Evolutionary conservation across 2,797 vertebrate species (phyloP), one percentile per base, ranked within the genome.

Genomic region (Xenops minutus): DNA sequence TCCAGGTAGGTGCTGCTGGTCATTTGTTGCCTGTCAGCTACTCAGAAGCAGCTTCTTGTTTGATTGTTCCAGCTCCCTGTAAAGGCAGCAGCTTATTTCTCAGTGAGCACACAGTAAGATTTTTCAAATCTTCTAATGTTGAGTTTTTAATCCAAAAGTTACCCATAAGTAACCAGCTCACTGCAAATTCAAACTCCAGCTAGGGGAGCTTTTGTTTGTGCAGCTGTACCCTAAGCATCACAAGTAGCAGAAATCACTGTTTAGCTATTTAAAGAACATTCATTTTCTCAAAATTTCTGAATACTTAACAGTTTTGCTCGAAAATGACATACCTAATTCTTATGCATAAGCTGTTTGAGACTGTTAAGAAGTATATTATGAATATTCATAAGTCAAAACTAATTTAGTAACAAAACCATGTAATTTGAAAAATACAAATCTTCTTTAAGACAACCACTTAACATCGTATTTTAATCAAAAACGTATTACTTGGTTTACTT

Each of bases 381-480:
- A 96, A 97, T 97, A 97, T 97, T 97, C 91, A 93, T 95, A 92
- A 86, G 20, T 37, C 51, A 36, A 88, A 95, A 92, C 77, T 92
- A 84, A 96, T 96, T 88, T 92, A 90, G 88, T 32, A 95, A 93
- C 92, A 96, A 96, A 96, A 74, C 82, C 74, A 87, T 80, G 67
- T 74, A 93, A 95, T 90, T 90, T 93, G 36, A 91, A 94, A 96
- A 93, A 96, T 52, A 93, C 64, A 95, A 92, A 92, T 90, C 85
- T 84, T 86, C 76, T 67, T 82, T 76, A 88, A 74, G 77, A 89
- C 32, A 3, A 85, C 67, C 75, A 81, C 82, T 91, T 86, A 80
- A 68, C 16, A 18, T n/a, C 4, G 2, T 62, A 67, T 85, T 93
- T 90, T 88, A 90, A 93, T 92, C 68, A 91, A 71, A 76, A 95